Conservation (phyloP, 2,113 vertebrate genomes). For the Platycercus adscitus region DNA sequence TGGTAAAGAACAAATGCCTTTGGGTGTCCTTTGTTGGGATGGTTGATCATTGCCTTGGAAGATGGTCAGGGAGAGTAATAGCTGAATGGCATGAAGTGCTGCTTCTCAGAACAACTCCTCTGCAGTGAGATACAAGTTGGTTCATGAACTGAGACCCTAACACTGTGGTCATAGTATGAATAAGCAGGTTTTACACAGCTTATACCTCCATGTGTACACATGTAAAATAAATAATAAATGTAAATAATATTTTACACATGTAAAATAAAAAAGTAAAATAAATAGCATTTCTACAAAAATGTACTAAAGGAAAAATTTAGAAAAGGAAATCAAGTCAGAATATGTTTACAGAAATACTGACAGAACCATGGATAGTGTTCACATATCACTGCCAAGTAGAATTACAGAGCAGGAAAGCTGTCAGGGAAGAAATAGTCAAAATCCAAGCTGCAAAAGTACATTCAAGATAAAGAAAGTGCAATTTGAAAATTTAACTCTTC, state of each 20-base stretch:
- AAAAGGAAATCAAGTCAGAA: not conserved
- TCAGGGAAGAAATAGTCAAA: not conserved
- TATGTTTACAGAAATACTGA: not conserved
- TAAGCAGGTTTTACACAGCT: not conserved
- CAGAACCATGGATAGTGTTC: constrained; percentile 11
- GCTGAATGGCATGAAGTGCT: not conserved
- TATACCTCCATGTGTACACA: rapidly evolving
- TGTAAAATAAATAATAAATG: not conserved
- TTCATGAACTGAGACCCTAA: not conserved
- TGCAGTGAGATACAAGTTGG: not conserved
- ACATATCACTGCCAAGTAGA: not conserved
- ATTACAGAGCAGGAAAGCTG: not conserved
- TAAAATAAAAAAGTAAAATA: not conserved
- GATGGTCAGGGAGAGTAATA: not conserved
- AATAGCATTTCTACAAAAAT: not conserved
- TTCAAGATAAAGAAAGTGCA: not conserved
- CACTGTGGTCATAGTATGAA: not conserved
- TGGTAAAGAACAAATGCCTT: not conserved
- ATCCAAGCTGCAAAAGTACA: not conserved
- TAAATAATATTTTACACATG: not conserved
- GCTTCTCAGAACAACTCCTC: not conserved
- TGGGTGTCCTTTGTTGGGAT: not conserved
- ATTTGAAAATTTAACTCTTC: not conserved
- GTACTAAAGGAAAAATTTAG: not conserved
- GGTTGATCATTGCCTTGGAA: not conserved